phyloP scores from a whole-genome alignment of 2,888 invertebrate genomes.

The Caenorhabditis wallacei region DNA sequence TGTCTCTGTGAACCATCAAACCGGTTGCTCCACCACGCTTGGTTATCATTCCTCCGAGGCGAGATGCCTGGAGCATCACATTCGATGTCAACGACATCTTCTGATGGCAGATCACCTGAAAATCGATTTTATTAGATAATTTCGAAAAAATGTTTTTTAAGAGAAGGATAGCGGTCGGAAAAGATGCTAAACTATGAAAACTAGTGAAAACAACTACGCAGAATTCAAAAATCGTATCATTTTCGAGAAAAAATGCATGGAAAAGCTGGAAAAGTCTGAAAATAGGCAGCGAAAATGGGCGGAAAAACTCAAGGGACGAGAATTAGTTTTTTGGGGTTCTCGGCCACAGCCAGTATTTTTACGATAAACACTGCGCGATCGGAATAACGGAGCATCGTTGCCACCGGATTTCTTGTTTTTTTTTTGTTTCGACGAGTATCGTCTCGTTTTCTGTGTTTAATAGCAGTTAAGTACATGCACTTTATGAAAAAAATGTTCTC shows the following conservation, averaged over 20 bases:
- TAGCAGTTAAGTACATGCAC: too few relatives aligned
- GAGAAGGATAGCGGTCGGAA: not conserved
- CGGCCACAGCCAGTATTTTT: constrained; percentile 36
- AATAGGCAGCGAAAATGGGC: constrained; percentile 60
- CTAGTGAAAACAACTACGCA: not conserved
- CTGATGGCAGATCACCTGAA: constrained; percentile 49
- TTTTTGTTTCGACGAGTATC: not conserved
- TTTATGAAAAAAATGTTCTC: too few relatives aligned
- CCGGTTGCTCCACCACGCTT: constrained; percentile 74
- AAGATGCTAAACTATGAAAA: not conserved
- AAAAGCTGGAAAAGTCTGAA: constrained; percentile 35
- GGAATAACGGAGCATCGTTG: constrained; percentile 49
- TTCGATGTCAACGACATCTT: constrained; percentile 66
- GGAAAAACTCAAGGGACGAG: constrained; percentile 39
- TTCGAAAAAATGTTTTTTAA: not conserved
- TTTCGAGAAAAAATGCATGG: not conserved
- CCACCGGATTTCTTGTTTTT: too few relatives aligned
- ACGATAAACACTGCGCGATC: constrained; percentile 45
- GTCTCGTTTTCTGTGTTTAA: not conserved
- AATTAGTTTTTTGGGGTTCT: not conserved
- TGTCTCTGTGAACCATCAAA: constrained; percentile 81
- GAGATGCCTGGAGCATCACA: constrained; percentile 64
- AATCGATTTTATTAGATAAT: constrained; percentile 1
- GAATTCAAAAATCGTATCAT: not conserved
- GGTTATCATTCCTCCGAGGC: constrained; percentile 46